These are phyloP conservation scores for Castor canadensis DNA, from an alignment of 2,113 vertebrate genomes.

Conservation along the genomic window DNA sequence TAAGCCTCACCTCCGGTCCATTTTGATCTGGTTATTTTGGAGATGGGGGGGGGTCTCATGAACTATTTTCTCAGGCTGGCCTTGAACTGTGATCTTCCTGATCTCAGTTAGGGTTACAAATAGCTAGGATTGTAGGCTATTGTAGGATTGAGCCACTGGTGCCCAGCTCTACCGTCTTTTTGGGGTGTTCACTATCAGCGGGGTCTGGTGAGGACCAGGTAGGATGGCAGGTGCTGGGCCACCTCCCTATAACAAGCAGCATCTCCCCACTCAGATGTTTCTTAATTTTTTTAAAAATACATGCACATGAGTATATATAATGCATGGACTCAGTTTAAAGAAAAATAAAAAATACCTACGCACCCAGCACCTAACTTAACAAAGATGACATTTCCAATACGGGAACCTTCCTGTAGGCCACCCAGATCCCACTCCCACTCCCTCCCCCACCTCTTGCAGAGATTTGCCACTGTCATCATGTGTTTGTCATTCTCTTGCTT, in stretches of 20 bases:
- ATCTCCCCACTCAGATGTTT: not conserved
- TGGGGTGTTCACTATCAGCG: not conserved
- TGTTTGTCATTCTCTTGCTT: not conserved
- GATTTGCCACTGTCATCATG: not conserved
- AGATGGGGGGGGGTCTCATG: too few species aligned
- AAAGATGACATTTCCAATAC: not conserved
- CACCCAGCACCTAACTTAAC: not conserved
- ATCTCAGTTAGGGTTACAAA: too few species aligned
- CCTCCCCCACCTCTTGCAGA: not conserved
- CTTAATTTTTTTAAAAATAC: not conserved
- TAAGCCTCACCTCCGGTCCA: too few species aligned
- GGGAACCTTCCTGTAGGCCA: accelerated
- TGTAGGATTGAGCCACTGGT: too few species aligned
- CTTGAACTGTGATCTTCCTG: too few species aligned
- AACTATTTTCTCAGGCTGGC: too few species aligned
- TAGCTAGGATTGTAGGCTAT: too few species aligned
- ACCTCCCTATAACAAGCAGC: not conserved
- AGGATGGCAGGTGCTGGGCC: not conserved
- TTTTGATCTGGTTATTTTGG: too few species aligned
- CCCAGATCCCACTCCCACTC: too few species aligned
- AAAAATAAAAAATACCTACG: not conserved
- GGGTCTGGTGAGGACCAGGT: not conserved
- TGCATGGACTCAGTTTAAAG: not conserved
- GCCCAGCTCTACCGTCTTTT: too few species aligned
- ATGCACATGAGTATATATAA: not conserved